Conservation (phyloP, 2,797 vertebrate genomes). For the Notolabrus celidotus region DNA sequence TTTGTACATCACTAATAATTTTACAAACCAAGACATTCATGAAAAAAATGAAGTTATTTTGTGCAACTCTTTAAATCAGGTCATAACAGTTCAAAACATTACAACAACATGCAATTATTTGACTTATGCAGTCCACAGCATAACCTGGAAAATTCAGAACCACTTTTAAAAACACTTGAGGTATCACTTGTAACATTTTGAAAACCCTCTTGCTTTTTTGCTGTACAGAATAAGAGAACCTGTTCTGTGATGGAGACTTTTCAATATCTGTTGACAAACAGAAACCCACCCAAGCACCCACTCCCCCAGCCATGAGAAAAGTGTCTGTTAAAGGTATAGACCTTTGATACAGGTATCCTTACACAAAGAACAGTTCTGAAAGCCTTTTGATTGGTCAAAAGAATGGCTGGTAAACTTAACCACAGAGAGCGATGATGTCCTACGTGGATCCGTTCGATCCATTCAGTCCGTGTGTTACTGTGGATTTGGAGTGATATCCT, state of each 20-base stretch:
- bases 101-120: slow-evolving; percentile 14
- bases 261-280: slow-evolving; percentile 28
- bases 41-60: slow-evolving; percentile 29
- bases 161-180: background rate
- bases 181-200: slow-evolving; percentile 17
- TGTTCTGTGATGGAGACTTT: slow-evolving; percentile 33
- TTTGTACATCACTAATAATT: slow-evolving; percentile 43
- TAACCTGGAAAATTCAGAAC: slow-evolving; percentile 19
- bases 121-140: slow-evolving; percentile 2
- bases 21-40: slow-evolving; percentile 19
- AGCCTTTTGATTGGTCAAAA: slow-evolving; percentile 60
- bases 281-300: slow-evolving; percentile 2
- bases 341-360: slow-evolving; percentile 38
- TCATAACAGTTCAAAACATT: slow-evolving; percentile 9
- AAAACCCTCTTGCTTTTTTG: slow-evolving; percentile 29
- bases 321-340: slow-evolving; percentile 16
- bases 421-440: slow-evolving; percentile 56
- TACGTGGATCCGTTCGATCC: slow-evolving; percentile 65
- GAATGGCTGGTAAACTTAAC: slow-evolving; percentile 45
- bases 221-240: slow-evolving; percentile 50
- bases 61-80: slow-evolving; percentile 29
- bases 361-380: slow-evolving; percentile 46
- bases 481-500: slow-evolving; percentile 72
- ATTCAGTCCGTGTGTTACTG: slow-evolving; percentile 69
- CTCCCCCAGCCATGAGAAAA: slow-evolving; percentile 9